Base-by-base conservation (phyloP, 2,797 vertebrate species). In the Hafferia zeledoni region DNA sequence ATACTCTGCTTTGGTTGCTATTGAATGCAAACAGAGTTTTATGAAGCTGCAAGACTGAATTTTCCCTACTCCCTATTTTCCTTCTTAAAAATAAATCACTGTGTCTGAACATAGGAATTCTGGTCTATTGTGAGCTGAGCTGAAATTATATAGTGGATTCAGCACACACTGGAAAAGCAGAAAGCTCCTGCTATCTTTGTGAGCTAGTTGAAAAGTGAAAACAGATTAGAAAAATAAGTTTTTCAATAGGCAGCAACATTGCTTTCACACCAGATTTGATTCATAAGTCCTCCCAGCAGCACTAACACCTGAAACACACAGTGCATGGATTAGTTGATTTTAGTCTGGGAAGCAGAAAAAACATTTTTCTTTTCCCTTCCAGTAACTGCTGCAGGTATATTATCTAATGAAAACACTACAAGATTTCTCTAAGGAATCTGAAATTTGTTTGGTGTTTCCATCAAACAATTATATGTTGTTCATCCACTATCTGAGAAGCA, bases 321-420 rank as follows among this genome's bases (percentile, higher is more conserved):
- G 75, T 95, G 91, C 69, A 61, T 90, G 86, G 91, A 97, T 97
- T 95, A 96, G 59, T 76, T 86, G 95, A 17, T 93, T 96, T 93
- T 93, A 90, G 71, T 61, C 82, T 75, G 92, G 68, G 60, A 80
- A 94, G 60, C 83, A 87, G 77, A 83, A 89, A 90, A 91, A 93
- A 17, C 61, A 59, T 50, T 24, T 65, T 84, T 83, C 41, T 43
- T 96, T 68, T 35, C 52, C 31, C 49, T 69, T 75, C 31, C 52
- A 79, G 70, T 94, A 90, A 95, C 89, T 89, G 83, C 79, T 95
- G 87, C 43, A 92, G 92, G 85, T 96, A 91, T 95, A 95, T 95
- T 90, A 96, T 90, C 90, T 92, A 96, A 96, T 80, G 93, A 96
- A 97, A 97, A 96, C 75, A 95, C 76, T 96, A 89, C 28, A 92